A percentile compares a stretch with the other conserved stretches of the same genome.
These are phyloP conservation scores for Ibidorhyncha struthersii DNA, from an alignment of 2,113 vertebrate genomes.

Conservation along the genomic window DNA sequence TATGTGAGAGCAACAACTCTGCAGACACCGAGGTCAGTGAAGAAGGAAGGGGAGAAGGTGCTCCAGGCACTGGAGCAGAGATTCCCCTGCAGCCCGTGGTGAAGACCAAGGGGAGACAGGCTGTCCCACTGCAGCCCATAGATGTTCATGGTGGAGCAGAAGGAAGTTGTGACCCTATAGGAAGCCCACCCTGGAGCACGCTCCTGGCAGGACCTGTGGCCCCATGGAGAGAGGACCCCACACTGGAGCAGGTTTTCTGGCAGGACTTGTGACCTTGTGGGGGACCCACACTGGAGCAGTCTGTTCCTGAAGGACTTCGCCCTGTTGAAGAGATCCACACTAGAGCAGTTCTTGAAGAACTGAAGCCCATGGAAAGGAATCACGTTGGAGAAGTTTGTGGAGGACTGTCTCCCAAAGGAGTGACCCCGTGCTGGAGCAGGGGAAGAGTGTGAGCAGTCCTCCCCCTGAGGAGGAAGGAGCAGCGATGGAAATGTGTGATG, in stretches of 20 bases:
- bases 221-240: too few relatives aligned
- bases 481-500: too few relatives aligned
- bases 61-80: background rate
- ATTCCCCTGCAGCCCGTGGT: background rate
- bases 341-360: background rate
- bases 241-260: background rate
- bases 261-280: background rate
- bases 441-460: background rate
- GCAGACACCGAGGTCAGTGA: background rate
- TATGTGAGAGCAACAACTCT: background rate
- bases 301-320: background rate
- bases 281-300: too few relatives aligned
- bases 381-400: background rate
- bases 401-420: background rate
- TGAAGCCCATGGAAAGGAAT: background rate
- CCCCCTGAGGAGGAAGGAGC: background rate
- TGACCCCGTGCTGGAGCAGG: too few relatives aligned
- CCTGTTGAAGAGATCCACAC: background rate
- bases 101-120: too few relatives aligned
- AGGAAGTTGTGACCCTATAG: too few relatives aligned
- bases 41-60: background rate
- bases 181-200: too few relatives aligned
- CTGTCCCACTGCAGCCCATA: background rate
- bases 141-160: too few relatives aligned
- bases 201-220: too few relatives aligned